These are phyloP conservation scores for Cheilosia scutellata DNA, from an alignment of 2,888 invertebrate genomes.

Conservation along the genomic window DNA sequence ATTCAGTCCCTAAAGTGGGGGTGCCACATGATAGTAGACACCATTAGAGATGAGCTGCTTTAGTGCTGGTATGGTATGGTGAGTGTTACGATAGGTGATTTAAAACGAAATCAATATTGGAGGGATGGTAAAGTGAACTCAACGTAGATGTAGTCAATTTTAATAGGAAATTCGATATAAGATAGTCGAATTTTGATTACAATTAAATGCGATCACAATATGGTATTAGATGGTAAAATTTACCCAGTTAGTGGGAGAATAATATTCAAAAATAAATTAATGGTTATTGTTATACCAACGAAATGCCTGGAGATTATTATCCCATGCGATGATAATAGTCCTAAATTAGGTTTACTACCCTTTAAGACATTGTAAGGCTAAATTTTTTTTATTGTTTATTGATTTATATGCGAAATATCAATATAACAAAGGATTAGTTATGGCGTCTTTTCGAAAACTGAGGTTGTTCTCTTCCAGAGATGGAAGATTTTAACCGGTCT, in stretches of 20 bases:
- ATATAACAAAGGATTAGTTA: too few species aligned
- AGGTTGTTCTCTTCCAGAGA: too few species aligned
- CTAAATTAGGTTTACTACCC: too few species aligned
- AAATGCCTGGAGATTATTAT: not conserved
- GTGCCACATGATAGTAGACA: not conserved
- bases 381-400: too few species aligned
- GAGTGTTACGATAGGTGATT: conserved; percentile 7
- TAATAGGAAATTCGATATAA: not conserved
- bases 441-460: too few species aligned
- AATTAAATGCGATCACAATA: not conserved
- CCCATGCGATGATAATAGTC: too few species aligned
- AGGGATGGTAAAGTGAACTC: not conserved
- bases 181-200: conserved; percentile 1
- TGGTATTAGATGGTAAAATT: too few species aligned
- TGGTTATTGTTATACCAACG: too few species aligned
- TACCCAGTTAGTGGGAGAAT: not conserved
- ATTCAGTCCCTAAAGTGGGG: conserved; percentile 36
- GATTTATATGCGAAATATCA: too few species aligned
- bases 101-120: conserved; percentile 1
- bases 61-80: conserved; percentile 3
- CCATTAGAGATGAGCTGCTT: not conserved
- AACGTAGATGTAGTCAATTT: conserved; percentile 9
- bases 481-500: too few species aligned
- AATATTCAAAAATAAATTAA: too few species aligned
- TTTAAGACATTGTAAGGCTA: too few species aligned